Base-by-base conservation (phyloP, 1,140 invertebrate species). In the Pseudomyrmex concolor region DNA sequence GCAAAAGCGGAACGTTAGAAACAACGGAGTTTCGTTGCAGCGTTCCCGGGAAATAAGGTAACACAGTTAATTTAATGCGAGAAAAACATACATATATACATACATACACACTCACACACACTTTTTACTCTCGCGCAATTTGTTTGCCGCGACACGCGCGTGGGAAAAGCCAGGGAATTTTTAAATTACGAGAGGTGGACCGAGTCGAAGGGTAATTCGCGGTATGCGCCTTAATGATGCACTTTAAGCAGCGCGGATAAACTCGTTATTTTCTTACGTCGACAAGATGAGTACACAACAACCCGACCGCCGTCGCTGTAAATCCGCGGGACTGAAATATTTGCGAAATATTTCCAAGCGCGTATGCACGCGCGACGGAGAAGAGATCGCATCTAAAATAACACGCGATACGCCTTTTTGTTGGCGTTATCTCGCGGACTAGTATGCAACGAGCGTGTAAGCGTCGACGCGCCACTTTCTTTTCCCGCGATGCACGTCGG, bases 361-460 rank as follows among this genome's bases (percentile, higher is more conserved):
- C 45, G 19, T 48, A 25, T 50, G 19, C 15, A 22, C 43, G 19
- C 15, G 43, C 34, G 43, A 34, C 2, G 50, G 10, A 51, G 1
- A 19, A 55, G 25, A 59, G 76, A 78, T 71, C 54, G 66, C 54
- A 80, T 71, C 76, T 80, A 25, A 71, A 71, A 54, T 43, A 71
- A 71, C 76, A 80, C 76, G 66, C 64, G 54, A 80, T 80, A 80
- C 76, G 66, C 66, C 66, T 80, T 80, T 80, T 71, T 71, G 76
- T 80, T 71, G 71, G 8, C 66, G 76, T 71, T 80, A 80, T 80
- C 76, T 50, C 66, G 64, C 63, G 43, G 60, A 57, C 76, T 48
- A 55, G 64, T 78, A 78, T 68, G 64, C 54, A 48, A 70, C 76
- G 50, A 15, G 50, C 34, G 66, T 80, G 25, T 71, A 80, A 80